These are phyloP conservation scores for Macrotus californicus DNA, from an alignment of 2,113 vertebrate species.

Conservation along the genomic window DNA sequence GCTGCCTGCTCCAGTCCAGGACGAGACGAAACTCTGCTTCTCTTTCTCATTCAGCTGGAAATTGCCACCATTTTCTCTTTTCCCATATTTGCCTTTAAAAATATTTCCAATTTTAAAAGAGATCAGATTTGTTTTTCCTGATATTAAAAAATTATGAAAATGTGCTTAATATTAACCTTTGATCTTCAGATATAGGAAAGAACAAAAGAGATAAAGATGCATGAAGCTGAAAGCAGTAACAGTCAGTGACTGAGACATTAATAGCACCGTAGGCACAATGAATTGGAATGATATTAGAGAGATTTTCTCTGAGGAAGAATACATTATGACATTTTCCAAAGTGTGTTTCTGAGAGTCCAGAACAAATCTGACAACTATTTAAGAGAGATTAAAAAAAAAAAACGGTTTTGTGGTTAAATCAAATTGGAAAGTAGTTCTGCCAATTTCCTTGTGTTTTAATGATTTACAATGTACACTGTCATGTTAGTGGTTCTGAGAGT, in stretches of 20 bases:
- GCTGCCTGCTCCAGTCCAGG: not conserved
- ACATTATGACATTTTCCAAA: not conserved
- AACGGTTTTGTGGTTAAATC: not conserved
- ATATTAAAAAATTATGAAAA: not conserved
- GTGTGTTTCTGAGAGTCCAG: not conserved
- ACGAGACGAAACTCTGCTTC: not conserved
- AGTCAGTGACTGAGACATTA: not conserved
- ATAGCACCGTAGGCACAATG: not conserved
- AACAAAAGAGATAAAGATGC: not conserved
- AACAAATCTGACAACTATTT: not conserved
- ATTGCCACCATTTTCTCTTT: not conserved
- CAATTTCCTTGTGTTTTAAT: not conserved
- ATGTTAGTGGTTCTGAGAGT: not conserved
- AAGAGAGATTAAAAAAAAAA: not conserved
- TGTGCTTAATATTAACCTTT: not conserved
- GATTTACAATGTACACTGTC: not conserved
- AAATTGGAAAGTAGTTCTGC: not conserved
- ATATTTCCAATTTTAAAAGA: slow-evolving; percentile 8
- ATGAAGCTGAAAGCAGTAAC: not conserved
- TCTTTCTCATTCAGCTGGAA: not conserved
- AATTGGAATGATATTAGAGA: not conserved
- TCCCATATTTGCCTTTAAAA: not conserved
- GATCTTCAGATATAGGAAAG: slow-evolving; percentile 25
- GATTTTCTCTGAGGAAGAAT: not conserved
- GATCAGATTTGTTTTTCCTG: not conserved